Conservation (phyloP, 64 coral and sea anemone species). For the Porites lutea region DNA sequence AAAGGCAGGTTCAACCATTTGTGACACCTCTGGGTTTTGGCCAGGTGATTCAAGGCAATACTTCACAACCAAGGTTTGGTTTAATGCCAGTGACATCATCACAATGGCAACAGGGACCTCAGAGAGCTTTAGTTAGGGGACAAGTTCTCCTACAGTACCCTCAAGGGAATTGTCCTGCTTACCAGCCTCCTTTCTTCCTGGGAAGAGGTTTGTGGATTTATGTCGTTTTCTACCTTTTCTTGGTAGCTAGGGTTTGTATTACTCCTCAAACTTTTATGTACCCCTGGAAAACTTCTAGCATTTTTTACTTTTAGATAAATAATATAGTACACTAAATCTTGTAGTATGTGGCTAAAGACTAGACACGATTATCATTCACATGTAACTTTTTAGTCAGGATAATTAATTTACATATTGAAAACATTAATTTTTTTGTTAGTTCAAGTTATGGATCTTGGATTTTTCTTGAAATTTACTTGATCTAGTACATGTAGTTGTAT, state of each 20-base stretch:
- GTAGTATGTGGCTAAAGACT: no score
- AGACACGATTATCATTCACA: no score
- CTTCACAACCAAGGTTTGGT: not conserved
- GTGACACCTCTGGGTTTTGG: not conserved
- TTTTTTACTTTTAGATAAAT: no score
- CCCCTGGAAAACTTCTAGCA: no score
- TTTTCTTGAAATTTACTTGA: no score
- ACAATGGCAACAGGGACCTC: not conserved
- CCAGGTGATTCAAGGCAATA: not conserved
- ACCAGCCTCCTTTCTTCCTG: not conserved
- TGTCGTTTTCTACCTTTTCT: not conserved
- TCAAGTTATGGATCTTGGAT: no score
- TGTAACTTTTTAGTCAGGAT: no score
- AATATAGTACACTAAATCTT: no score
- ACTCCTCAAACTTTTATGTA: no score
- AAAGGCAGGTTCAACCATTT: slow-evolving; percentile 33
- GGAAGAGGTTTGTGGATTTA: slow-evolving; percentile 5
- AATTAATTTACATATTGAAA: no score
- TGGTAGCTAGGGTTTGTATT: not conserved
- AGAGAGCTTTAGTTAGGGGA: not conserved
- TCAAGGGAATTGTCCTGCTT: not conserved
- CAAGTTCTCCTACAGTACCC: not conserved
- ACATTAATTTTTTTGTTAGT: no score
- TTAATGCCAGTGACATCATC: not conserved
- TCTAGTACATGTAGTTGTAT: no score